These are phyloP conservation scores for Drosophila diplacantha DNA, from an alignment of 2,888 invertebrate species.

Conservation along the genomic window DNA sequence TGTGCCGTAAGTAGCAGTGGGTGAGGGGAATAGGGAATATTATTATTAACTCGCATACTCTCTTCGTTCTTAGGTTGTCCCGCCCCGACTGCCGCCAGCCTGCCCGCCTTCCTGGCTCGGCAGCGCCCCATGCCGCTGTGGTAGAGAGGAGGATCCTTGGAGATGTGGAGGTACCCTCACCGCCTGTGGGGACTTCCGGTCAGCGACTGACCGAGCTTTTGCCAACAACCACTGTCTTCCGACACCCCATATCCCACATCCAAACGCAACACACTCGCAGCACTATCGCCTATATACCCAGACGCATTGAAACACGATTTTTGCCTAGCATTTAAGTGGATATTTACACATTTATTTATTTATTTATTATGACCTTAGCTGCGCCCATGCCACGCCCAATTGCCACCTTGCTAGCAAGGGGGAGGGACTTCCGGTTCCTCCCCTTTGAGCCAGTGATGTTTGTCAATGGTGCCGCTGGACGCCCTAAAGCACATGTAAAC, in stretches of 20 bases:
- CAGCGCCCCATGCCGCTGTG: constrained; percentile 75
- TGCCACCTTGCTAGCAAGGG: constrained; percentile 78
- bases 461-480: constrained; percentile 71
- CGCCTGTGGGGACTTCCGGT: constrained; percentile 10
- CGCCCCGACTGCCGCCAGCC: constrained; percentile 71
- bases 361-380: constrained; percentile 63
- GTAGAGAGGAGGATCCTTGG: constrained; percentile 49
- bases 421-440: constrained; percentile 22
- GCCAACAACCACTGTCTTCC: constrained; percentile 37
- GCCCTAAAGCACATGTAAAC: constrained; percentile 32
- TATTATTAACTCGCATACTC: neutral
- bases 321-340: constrained; percentile 68
- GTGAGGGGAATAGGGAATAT: fast-evolving
- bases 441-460: constrained; percentile 77
- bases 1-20: constrained; percentile 87
- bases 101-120: constrained; percentile 66
- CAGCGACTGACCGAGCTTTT: constrained; percentile 25
- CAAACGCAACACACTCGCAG: constrained; percentile 9
- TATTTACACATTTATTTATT: constrained; percentile 60
- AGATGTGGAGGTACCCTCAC: constrained; percentile 12
- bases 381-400: constrained; percentile 63
- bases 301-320: constrained; percentile 43
- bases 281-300: constrained; percentile 27
- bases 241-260: constrained; percentile 10
- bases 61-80: constrained; percentile 79